Conservation (phyloP, 2,888 invertebrate species). For the Dexiosoma caninum region DNA sequence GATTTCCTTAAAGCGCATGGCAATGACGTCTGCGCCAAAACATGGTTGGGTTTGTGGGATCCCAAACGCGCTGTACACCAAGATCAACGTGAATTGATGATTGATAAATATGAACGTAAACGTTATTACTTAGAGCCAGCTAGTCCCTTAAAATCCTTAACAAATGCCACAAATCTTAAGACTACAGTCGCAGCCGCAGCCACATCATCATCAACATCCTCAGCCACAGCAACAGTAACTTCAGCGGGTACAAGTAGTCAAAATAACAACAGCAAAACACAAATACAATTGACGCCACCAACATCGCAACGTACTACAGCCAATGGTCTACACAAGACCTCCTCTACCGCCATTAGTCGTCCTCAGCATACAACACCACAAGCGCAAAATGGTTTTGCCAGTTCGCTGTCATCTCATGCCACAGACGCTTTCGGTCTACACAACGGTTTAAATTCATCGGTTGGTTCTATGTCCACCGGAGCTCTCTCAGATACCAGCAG, state of each 20-base stretch:
- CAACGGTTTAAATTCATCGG: constrained; percentile 70
- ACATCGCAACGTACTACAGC: constrained; percentile 74
- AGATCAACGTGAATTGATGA: constrained; percentile 94
- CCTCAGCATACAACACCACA: constrained; percentile 71
- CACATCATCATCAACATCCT: constrained; percentile 33
- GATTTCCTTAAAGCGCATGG: constrained; percentile 93
- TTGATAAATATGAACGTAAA: constrained; percentile 96
- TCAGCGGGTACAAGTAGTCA: constrained; percentile 43
- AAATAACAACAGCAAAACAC: constrained; percentile 57
- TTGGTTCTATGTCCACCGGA: constrained; percentile 70
- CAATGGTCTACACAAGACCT: constrained; percentile 72
- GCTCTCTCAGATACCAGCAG: constrained; percentile 75
- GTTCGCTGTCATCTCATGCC: constrained; percentile 43
- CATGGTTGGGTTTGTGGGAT: constrained; percentile 95
- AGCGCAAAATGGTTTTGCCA: constrained; percentile 63
- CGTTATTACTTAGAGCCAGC: constrained; percentile 80
- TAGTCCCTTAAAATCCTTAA: constrained; percentile 77
- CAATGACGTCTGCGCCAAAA: constrained; percentile 94
- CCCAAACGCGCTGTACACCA: constrained; percentile 91
- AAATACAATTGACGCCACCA: constrained; percentile 75
- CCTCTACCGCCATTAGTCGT: constrained; percentile 74
- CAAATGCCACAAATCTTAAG: constrained; percentile 74
- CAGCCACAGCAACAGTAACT: constrained; percentile 46
- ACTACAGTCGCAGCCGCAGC: constrained; percentile 58
- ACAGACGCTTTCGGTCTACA: constrained; percentile 70